Evolutionary conservation across 2,888 invertebrate species (phyloP).

Genomic region (Tipula helvola): DNA sequence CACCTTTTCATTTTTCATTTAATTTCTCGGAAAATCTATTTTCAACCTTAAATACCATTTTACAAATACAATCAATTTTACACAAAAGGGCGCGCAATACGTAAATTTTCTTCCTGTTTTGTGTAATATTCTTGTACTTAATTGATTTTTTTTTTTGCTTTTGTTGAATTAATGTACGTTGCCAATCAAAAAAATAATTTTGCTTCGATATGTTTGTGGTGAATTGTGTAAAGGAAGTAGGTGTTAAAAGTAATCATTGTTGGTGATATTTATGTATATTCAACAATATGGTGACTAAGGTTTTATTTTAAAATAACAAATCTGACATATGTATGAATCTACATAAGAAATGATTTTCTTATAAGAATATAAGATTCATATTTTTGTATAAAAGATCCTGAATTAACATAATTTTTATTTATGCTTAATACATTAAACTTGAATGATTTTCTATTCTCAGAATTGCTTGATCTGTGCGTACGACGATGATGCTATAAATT

Average conservation of each 20-base stretch:
- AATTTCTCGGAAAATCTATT: not conserved
- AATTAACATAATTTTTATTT: not conserved
- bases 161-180: not conserved
- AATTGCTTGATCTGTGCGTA: not conserved
- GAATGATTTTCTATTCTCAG: not conserved
- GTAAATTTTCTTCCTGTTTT: not conserved
- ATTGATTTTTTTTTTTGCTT: not conserved
- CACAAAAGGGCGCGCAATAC: not conserved
- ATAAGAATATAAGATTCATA: not conserved
- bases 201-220: not conserved
- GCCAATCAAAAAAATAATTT: not conserved
- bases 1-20: not conserved
- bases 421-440: not conserved
- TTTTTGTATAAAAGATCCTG: not conserved
- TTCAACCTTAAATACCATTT: not conserved
- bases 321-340: not conserved
- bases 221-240: not conserved
- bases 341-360: not conserved
- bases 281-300: not conserved
- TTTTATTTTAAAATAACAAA: no score
- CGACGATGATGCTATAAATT: not conserved
- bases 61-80: not conserved
- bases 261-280: not conserved
- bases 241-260: not conserved
- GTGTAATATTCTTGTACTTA: not conserved